Conservation (phyloP, 2,113 vertebrate species). For the Podarcis muralis region DNA sequence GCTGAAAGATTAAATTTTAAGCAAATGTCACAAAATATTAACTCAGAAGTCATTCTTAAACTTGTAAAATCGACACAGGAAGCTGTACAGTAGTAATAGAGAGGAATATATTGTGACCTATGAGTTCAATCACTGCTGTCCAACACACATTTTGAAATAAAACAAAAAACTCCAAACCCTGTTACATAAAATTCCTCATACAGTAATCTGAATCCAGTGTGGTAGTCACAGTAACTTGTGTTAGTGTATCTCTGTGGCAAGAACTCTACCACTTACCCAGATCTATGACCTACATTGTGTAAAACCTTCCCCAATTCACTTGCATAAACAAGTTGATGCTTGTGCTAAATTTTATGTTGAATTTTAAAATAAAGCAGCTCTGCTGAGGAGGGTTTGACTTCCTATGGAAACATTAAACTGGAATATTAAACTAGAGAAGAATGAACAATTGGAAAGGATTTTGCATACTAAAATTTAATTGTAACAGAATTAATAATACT, state of each 20-base stretch:
- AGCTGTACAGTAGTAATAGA: accelerated
- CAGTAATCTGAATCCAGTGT: background rate
- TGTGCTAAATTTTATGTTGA: background rate
- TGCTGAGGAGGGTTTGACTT: background rate
- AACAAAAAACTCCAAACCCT: background rate
- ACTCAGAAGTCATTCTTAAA: slow-evolving; percentile 11
- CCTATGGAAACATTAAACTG: no score
- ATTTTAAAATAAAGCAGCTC: background rate
- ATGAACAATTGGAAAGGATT: background rate
- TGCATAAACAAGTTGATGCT: background rate
- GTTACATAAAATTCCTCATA: background rate
- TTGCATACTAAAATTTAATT: background rate
- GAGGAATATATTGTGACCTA: accelerated
- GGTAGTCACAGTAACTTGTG: background rate
- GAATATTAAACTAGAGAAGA: background rate
- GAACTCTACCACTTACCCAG: background rate
- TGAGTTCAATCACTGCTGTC: background rate
- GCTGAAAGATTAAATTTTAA: slow-evolving; percentile 4
- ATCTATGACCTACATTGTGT: background rate
- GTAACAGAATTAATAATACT: background rate
- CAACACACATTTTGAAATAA: background rate
- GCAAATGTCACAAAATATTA: slow-evolving; percentile 25
- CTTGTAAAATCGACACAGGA: accelerated
- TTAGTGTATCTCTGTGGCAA: background rate
- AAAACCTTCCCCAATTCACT: background rate